Evolutionary conservation across 2,113 vertebrate species (phyloP).

Genomic region (Ptychochromis oligacanthus): DNA sequence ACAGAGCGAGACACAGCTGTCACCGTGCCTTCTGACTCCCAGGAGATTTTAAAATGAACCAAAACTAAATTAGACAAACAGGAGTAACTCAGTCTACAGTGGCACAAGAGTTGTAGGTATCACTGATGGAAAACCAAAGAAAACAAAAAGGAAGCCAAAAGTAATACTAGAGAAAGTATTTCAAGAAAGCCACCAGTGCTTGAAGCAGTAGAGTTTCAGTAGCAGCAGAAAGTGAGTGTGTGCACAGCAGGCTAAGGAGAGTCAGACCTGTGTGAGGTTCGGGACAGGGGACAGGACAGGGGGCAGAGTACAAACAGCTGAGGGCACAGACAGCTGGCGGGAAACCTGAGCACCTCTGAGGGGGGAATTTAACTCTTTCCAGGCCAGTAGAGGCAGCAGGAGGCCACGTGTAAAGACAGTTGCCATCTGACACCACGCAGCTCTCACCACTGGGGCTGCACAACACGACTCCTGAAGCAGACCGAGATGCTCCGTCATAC

Average conservation of each 20-base stretch:
- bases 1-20: background rate
- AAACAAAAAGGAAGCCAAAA: background rate
- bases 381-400: slow-evolving; percentile 46
- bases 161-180: background rate
- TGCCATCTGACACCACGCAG: background rate
- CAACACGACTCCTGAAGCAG: background rate
- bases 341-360: slow-evolving; percentile 71
- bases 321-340: slow-evolving; percentile 78
- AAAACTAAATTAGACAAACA: background rate
- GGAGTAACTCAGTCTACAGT: background rate
- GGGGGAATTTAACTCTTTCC: slow-evolving; percentile 67
- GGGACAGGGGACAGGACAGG: slow-evolving; percentile 32
- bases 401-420: slow-evolving; percentile 4
- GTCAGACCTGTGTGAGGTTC: slow-evolving; percentile 23
- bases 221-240: background rate
- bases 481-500: background rate
- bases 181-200: background rate
- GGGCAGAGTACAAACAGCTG: slow-evolving; percentile 76
- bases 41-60: background rate
- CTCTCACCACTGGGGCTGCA: background rate
- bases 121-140: background rate
- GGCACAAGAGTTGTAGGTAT: background rate
- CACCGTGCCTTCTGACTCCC: background rate
- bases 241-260: background rate
- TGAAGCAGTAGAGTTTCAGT: background rate